phyloP scores from a whole-genome alignment of 2,888 invertebrate genomes.

The Lasioglossum marginatum region DNA sequence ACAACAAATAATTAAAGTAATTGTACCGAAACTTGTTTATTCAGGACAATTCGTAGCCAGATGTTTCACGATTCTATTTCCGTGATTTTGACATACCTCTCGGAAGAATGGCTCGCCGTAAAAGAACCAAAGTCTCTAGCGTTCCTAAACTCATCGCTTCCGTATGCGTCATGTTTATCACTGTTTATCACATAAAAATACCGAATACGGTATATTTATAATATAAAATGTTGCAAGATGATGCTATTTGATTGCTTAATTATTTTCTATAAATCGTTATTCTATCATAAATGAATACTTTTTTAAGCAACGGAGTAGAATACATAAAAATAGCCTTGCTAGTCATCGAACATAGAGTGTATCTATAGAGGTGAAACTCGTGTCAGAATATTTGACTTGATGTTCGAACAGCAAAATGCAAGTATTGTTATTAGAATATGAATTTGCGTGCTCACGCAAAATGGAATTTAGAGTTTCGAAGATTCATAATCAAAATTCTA shows the following conservation, averaged over 20 bases:
- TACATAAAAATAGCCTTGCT: background rate
- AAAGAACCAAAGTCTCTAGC: slow-evolving; percentile 50
- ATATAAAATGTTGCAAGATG: background rate
- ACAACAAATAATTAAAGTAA: slow-evolving; percentile 20
- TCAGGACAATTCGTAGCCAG: slow-evolving; percentile 36
- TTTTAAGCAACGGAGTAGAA: background rate
- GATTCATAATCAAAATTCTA: background rate
- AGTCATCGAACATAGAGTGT: background rate
- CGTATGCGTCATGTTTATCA: background rate
- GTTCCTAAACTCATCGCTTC: slow-evolving; percentile 70
- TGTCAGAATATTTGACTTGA: background rate
- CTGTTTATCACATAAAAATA: slow-evolving; percentile 6
- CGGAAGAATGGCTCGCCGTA: slow-evolving; percentile 66
- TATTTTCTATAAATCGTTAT: background rate
- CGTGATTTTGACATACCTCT: slow-evolving; percentile 75
- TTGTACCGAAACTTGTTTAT: slow-evolving; percentile 22
- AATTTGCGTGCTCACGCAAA: background rate
- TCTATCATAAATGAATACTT: background rate
- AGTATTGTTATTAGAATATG: background rate
- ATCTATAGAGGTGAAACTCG: background rate
- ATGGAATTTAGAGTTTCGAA: background rate
- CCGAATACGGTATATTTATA: background rate
- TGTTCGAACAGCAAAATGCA: background rate
- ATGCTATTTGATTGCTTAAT: background rate
- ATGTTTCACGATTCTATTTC: slow-evolving; percentile 77